Evolutionary conservation across 2,888 invertebrate species (phyloP), one percentile per base, ranked within the genome.

Genomic region (Aleiodes leptofemur): DNA sequence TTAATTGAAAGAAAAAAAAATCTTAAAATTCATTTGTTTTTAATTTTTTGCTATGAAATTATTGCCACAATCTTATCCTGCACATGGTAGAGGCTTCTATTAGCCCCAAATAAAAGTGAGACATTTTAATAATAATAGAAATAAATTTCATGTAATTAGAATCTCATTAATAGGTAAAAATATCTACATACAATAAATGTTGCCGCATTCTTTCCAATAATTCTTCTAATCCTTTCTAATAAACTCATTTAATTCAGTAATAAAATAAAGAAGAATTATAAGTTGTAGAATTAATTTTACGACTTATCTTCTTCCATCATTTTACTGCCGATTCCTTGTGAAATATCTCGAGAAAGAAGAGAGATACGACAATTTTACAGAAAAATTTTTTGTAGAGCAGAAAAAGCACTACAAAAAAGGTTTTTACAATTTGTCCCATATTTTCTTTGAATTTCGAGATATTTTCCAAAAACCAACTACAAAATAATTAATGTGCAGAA

Each of bases 1-100:
- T 83, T 81, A 80, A 79, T 13, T 64, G 74, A 69, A 78, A 75
- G 34, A 76, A 74, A 70, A 73, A 56, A 76, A 56, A 51, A 68
- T 74, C 23, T 23, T 79, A 84, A 83, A 80, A 82, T 74, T 70
- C 79, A 78, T 69, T 23, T 23, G 78, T 81, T 83, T 80, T 79
- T 79, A 23, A 23, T 77, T 76, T 81, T 82, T 83, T 4, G 6
- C 78, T 81, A 76, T 70, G 68, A 80, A 83, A 70, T 82, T 85
- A 87, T 87, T 87, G 85, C 85, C 87, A 87, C 86, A 81, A 56
- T 55, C 70, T 81, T 85, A 87, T 87, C 84, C 85, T 86, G 85
- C 86, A 83, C 82, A 34, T 34, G 79, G 79, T 73, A 78, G 82
- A 83, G 76, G 74, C 79, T 78, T 82, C 80, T 82, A 83, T 83